Evolutionary conservation across 2,113 vertebrate species (phyloP).

Genomic region (Myodes glareolus): DNA sequence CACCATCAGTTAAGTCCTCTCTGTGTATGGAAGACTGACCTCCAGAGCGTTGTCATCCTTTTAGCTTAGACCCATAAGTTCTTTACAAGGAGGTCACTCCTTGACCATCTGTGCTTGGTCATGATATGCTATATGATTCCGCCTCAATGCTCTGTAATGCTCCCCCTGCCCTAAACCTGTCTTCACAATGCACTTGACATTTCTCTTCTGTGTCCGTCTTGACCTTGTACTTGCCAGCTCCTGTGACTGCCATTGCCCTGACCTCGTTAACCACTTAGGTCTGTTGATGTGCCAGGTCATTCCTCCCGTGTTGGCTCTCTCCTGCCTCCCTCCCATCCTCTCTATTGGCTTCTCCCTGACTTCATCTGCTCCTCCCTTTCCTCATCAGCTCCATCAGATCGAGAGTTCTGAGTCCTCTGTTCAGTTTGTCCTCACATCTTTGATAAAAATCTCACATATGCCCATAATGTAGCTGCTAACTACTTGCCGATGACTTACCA

Average conservation of each 20-base stretch:
- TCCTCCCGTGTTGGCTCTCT: accelerated
- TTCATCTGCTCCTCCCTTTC: neutral
- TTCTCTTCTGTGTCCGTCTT: neutral
- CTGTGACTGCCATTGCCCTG: neutral
- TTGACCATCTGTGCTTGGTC: neutral
- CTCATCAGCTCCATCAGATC: neutral
- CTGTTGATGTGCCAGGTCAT: accelerated
- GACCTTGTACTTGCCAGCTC: neutral
- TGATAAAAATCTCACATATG: neutral
- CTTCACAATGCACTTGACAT: neutral
- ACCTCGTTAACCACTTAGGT: accelerated
- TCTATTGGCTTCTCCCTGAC: neutral
- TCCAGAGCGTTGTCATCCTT: neutral
- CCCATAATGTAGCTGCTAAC: neutral
- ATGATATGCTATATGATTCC: neutral
- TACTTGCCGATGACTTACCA: neutral
- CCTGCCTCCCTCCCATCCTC: neutral
- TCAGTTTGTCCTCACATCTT: neutral
- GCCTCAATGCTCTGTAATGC: neutral
- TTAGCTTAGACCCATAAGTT: neutral
- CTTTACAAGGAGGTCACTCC: neutral
- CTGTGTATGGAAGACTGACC: neutral
- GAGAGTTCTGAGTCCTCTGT: neutral
- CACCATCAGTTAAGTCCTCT: neutral
- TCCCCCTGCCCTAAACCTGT: neutral